These are phyloP conservation scores for Oxyura jamaicensis DNA, from an alignment of 2,113 vertebrate species.

Conservation along the genomic window DNA sequence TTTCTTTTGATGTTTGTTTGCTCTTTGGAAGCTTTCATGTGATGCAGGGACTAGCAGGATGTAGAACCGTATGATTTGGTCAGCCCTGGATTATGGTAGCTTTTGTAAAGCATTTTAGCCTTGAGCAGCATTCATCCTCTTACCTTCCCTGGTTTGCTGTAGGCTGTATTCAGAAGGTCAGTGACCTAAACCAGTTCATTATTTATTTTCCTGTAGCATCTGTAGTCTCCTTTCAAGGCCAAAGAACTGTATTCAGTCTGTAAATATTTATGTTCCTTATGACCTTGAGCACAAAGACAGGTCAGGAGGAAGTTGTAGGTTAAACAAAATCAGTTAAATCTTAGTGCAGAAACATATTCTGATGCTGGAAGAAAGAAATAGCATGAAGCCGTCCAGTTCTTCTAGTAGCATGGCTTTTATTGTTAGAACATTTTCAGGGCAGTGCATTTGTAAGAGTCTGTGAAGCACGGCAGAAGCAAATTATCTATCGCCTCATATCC, in stretches of 20 bases:
- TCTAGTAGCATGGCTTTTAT: background rate
- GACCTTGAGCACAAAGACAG: background rate
- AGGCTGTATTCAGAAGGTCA: background rate
- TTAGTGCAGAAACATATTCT: background rate
- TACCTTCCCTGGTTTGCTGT: background rate
- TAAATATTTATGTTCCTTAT: background rate
- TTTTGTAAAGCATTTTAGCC: background rate
- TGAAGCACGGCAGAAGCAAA: background rate
- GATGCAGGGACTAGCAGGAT: background rate
- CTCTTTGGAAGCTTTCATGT: background rate
- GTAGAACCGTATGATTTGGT: background rate
- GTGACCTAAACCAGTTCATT: background rate
- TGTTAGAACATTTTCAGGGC: background rate
- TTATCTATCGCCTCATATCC: background rate
- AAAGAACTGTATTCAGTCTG: background rate
- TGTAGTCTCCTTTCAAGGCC: background rate
- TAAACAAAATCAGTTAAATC: background rate
- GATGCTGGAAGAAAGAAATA: background rate
- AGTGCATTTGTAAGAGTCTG: background rate
- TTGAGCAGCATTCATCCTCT: background rate
- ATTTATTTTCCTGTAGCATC: background rate
- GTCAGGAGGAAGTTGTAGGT: background rate
- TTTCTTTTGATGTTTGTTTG: background rate
- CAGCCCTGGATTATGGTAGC: background rate
- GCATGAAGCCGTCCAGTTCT: background rate